Base-by-base conservation (phyloP, 2,888 invertebrate species). In the Pantelozetes paolii region DNA sequence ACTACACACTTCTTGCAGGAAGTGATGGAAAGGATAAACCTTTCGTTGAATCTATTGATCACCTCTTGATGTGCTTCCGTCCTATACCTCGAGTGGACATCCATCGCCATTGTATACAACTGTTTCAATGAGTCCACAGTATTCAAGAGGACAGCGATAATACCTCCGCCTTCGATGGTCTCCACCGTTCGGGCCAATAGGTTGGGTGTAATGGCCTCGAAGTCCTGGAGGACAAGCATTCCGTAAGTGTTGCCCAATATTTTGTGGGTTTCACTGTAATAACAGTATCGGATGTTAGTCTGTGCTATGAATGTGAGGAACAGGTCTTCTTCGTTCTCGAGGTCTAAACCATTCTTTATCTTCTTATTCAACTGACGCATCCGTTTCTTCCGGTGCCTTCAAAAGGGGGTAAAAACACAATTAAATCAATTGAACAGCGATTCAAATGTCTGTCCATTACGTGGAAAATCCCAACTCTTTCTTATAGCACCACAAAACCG, bases 401-500 rank as follows among this genome's bases (percentile, higher is more conserved):
- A 77, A 76, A 2, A 28, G 3, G 11, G 30, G 11, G 13, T 23
- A 26, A 57, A 57, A 8, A 57, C 13, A 28, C 28, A 57, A 57
- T 57, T 57, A 57, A 57, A 23, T 57, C 3, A 6, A 3, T 54
- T 11, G 26, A 23, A 48, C 57, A 72, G n/a, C 23, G 62, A 32
- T 54, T 72, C 57, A 74, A 69, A 70, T 83, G 18, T 45, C 18
- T 23, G 2, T 23, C 48, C 20, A 70, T 74, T 77, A 89, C 90
- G 90, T 91, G 84, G 90, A 91, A 78, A 93, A 92, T 32, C 91
- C 92, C 79, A 94, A 88, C 81, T 94, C 92, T 88, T 97, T 87
- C 80, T 99, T 99, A 83, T 99, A 99, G 82, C 99, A 99, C 99
- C 99, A 99, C 13, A 99, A 84, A 0, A 99, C 94, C 59, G 90